These are phyloP conservation scores for Pammene aurita DNA, from an alignment of 2,888 invertebrate genomes.

Conservation along the genomic window DNA sequence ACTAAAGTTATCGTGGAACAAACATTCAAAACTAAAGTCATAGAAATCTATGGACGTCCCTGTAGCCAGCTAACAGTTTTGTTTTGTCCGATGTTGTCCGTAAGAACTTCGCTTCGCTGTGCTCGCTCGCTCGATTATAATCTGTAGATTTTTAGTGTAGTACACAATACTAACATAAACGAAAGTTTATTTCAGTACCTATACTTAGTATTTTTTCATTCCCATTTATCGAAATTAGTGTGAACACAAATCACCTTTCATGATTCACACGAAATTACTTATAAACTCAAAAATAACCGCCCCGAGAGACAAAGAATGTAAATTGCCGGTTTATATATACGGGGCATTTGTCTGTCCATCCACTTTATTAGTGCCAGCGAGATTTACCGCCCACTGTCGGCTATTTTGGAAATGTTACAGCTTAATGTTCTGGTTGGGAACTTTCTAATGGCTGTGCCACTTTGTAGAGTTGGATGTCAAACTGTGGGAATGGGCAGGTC, in stretches of 20 bases:
- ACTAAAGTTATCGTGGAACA: no score
- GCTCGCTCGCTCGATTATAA: no score
- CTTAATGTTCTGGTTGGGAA: background rate
- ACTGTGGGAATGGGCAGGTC: background rate
- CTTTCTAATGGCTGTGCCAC: background rate
- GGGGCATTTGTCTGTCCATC: conserved; percentile 72
- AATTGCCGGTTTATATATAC: conserved; percentile 65
- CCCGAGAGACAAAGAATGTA: conserved; percentile 59
- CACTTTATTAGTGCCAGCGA: conserved; percentile 47
- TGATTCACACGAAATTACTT: background rate
- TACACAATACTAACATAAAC: no score
- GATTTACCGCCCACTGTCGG: conserved; percentile 55
- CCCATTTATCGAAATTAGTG: background rate
- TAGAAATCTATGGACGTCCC: no score
- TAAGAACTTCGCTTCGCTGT: no score
- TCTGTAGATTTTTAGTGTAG: no score
- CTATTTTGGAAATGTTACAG: conserved; percentile 34
- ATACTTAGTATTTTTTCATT: background rate
- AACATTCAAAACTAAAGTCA: no score
- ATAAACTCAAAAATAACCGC: conserved; percentile 26
- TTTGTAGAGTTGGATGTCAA: background rate
- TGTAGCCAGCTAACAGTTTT: no score
- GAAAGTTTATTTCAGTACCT: no score
- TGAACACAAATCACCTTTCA: background rate
- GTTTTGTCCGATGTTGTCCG: no score